These are phyloP conservation scores for Vimba vimba DNA, from an alignment of 2,113 vertebrate species.

Conservation along the genomic window DNA sequence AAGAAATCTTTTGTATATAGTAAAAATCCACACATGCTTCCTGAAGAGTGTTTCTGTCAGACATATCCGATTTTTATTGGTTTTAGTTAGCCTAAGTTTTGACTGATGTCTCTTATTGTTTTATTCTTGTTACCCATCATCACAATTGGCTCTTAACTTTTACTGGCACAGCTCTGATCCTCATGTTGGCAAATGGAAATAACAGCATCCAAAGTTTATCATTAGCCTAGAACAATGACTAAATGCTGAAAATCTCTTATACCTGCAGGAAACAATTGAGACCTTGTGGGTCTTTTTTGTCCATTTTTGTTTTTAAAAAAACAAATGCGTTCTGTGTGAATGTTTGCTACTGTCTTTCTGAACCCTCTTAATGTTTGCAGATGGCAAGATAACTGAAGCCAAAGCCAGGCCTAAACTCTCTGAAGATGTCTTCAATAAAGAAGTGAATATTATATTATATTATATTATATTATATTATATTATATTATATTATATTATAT, in stretches of 20 bases:
- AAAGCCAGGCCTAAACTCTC: constrained; percentile 77
- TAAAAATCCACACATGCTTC: not conserved
- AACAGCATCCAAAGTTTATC: not conserved
- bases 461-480: not conserved
- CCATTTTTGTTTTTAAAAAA: too few relatives aligned
- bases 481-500: not conserved
- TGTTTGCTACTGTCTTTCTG: not conserved
- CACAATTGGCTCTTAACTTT: not conserved
- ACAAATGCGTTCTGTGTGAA: not conserved
- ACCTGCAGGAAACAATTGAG: not conserved
- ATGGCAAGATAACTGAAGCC: constrained; percentile 65
- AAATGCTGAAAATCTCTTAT: not conserved
- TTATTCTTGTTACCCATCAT: not conserved
- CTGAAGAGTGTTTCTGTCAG: not conserved
- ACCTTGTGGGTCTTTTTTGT: too few relatives aligned
- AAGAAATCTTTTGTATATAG: not conserved
- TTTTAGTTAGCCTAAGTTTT: not conserved
- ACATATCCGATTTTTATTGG: not conserved
- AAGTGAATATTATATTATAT: constrained; percentile 63
- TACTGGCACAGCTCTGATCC: not conserved
- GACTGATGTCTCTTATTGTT: not conserved
- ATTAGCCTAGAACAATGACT: constrained; percentile 4
- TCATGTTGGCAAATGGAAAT: not conserved
- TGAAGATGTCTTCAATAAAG: constrained; percentile 72
- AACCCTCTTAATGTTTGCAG: constrained; percentile 58